Conservation (phyloP, 2,797 vertebrate genomes). For the Gambelia wislizenii region DNA sequence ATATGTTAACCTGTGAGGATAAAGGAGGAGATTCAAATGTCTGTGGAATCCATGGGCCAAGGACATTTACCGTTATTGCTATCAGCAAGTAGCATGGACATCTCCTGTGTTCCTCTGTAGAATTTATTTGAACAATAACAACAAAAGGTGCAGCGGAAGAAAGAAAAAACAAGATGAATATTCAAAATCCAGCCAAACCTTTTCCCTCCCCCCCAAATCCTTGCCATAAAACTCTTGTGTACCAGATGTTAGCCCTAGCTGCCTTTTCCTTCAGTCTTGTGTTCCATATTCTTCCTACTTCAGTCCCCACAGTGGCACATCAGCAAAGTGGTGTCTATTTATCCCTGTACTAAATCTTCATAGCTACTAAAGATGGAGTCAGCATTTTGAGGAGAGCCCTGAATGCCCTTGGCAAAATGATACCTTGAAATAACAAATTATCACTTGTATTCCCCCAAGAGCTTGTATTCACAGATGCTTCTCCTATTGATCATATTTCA, state of each 20-base stretch:
- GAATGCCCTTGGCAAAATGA: constrained; percentile 64
- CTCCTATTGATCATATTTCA: constrained; percentile 50
- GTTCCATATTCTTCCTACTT: constrained; percentile 45
- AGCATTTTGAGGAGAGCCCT: constrained; percentile 62
- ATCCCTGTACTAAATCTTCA: constrained; percentile 69
- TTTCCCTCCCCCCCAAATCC: constrained; percentile 36
- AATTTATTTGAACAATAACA: constrained; percentile 75
- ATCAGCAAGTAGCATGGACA: constrained; percentile 86
- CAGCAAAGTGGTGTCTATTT: constrained; percentile 57
- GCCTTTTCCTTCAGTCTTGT: neutral
- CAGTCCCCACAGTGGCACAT: constrained; percentile 49
- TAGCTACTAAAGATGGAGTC: constrained; percentile 61
- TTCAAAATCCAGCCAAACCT: constrained; percentile 49
- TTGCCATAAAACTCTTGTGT: constrained; percentile 60
- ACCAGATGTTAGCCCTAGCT: constrained; percentile 67
- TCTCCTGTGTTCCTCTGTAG: constrained; percentile 78
- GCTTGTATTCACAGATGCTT: constrained; percentile 34
- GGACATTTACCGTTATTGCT: constrained; percentile 77
- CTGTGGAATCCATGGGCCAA: constrained; percentile 75
- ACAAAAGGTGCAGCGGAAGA: constrained; percentile 14
- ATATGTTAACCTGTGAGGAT: constrained; percentile 69
- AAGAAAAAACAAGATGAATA: constrained; percentile 41
- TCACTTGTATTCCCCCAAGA: constrained; percentile 27
- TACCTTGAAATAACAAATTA: constrained; percentile 50
- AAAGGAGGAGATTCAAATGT: constrained; percentile 73